Base-by-base conservation (phyloP, 2,113 vertebrate species). In the Halichoerus grypus region DNA sequence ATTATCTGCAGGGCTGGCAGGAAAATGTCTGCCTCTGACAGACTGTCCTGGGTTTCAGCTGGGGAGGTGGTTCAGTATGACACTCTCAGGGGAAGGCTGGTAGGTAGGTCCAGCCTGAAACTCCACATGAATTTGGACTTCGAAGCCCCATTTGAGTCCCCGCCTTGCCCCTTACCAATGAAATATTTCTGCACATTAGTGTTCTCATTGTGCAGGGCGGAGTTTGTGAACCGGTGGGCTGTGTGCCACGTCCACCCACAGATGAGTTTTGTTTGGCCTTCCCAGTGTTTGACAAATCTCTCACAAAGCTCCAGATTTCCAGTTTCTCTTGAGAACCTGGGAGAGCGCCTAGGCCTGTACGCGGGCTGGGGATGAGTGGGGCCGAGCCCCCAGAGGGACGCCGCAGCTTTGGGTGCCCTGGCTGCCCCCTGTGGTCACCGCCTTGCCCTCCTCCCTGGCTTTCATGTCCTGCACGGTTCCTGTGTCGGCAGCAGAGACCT, bases 261-360 rank as follows among this genome's bases (percentile, higher is more conserved):
- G 67, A 51, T 39, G 90, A 74, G 67, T 96, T 96, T 97, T 79
- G 88, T 91, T 98, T 95, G 95, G 91, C 72, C 89, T 86, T 69
- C 82, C 76, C 24, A 8, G 77, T 19, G n/a, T 79, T 91, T 72
- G 71, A 91, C 39, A 61, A 55, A 46, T 88, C 83, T 89, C 81
- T 93, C 51, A 83, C 28, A 15, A 91, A 91, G 65, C 59, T 92
- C 86, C 72, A 53, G 84, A 72, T 97, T 87, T 90, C 84, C 91
- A 59, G 26, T 88, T 93, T 91, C 49, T 94, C 88, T 87, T 59
- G 82, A 88, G 92, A 92, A 88, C 33, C 42, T 22, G 21, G 63
- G 91, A 88, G 57, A 74, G 26, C 49, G 5, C 19, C 42, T 5
- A 12, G 53, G 84, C 61, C 72, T 61, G 11, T 31, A 39, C 12